Conservation (phyloP, 2,888 invertebrate genomes). For the Hirtodrosophila duncani region DNA sequence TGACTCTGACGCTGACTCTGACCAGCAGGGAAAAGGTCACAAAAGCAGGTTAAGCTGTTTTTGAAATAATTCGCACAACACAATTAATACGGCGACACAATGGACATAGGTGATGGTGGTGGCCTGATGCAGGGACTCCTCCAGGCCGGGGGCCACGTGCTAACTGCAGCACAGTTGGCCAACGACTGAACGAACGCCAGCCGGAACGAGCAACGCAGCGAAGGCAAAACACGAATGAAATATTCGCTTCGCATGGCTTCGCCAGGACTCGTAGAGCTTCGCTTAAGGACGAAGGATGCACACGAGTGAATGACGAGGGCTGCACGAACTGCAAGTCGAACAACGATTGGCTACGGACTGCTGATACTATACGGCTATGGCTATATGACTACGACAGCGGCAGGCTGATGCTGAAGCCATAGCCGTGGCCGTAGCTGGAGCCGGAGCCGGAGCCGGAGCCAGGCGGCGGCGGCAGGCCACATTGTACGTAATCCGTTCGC, state of each 20-base stretch:
- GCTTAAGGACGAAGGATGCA: too few species aligned
- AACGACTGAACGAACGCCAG: slow-evolving; percentile 41
- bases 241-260: too few species aligned
- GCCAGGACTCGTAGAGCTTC: too few species aligned
- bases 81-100: slow-evolving; percentile 38
- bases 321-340: too few species aligned
- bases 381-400: too few species aligned
- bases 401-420: too few species aligned
- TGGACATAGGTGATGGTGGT: too few species aligned
- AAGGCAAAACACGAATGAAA: background rate
- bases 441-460: background rate
- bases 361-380: too few species aligned
- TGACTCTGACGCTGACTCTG: background rate
- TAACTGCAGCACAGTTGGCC: slow-evolving; percentile 29
- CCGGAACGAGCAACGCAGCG: background rate
- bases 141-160: slow-evolving; percentile 51
- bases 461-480: slow-evolving; percentile 20
- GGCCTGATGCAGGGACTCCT: too few species aligned
- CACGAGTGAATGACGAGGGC: too few species aligned
- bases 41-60: slow-evolving; percentile 71
- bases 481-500: slow-evolving; percentile 72
- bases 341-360: too few species aligned
- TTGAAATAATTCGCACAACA: slow-evolving; percentile 61
- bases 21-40: slow-evolving; percentile 59
- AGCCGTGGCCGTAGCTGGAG: background rate